Percentiles rank a stretch among this genome's conserved stretches.
Evolutionary conservation across 1,140 invertebrate species (phyloP).

Genomic region (Cydia amplana): DNA sequence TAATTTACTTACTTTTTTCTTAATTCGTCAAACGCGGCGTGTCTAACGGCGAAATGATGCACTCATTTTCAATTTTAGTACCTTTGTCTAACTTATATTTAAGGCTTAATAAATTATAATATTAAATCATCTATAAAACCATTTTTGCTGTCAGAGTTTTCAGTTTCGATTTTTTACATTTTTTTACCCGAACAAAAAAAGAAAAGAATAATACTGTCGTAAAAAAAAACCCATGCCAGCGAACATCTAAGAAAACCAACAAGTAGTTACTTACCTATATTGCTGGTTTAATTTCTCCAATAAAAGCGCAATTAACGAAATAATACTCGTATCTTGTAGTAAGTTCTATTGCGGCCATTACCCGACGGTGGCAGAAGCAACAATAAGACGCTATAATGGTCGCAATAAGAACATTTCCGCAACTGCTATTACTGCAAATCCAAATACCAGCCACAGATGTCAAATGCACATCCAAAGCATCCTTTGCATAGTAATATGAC

Average conservation of each 20-base stretch:
- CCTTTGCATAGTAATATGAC: not conserved
- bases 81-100: no score
- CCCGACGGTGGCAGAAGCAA: slow-evolving; percentile 47
- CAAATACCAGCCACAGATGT: slow-evolving; percentile 45
- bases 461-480: not conserved
- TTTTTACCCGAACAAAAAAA: no score
- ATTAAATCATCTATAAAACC: no score
- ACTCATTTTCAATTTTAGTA: no score
- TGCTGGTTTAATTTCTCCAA: slow-evolving; percentile 31
- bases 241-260: not conserved
- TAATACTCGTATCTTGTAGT: slow-evolving; percentile 63
- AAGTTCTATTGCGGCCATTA: slow-evolving; percentile 52
- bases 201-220: no score
- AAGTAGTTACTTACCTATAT: not conserved
- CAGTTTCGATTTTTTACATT: no score
- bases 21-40: no score
- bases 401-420: slow-evolving; percentile 64
- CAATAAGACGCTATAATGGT: slow-evolving; percentile 65
- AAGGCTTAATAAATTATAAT: no score
- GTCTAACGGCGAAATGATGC: no score
- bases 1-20: no score
- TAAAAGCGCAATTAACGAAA: slow-evolving; percentile 68
- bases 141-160: no score
- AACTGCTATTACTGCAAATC: slow-evolving; percentile 65
- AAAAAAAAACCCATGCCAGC: not conserved